Evolutionary conservation across 2,888 invertebrate species (phyloP), one percentile per base, ranked within the genome.

Genomic region (Lepidocyrtoides sp.): DNA sequence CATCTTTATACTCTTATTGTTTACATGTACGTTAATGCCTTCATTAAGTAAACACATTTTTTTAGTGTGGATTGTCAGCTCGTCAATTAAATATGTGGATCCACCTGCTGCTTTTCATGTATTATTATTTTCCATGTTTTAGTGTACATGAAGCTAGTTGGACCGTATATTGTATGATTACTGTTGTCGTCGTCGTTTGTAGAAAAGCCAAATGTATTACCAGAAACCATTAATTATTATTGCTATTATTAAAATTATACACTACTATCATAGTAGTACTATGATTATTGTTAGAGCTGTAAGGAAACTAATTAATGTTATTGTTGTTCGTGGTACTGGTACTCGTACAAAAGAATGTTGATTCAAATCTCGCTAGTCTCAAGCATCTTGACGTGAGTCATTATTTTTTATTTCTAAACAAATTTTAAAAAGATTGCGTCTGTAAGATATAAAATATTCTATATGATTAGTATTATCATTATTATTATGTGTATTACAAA

Each of bases 351-450:
- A 84, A 54, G 69, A 84, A 44, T 83, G 20, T 83, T 66, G 48
- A 48, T 83, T 66, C 63, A 66, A 63, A 87, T 87, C 87, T 87
- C 87, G 72, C 85, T 85, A 69, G 72, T 85, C 83, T 66, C 66
- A 48, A 54, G 54, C 77, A 77, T 57, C 60, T 60, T 81, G 36
- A 48, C 51, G 60, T 36, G 81, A 77, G 77, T 41, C 81, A 81
- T 44, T 51, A 41, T 60, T 60, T 60, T 81, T 81, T 57, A 81
- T 81, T 81, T 60, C 60, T 81, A 81, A 81, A 81, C 57, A 81
- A 54, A 51, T 2, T n/a, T 54, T 54, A 77, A 8, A 29, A 7
- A 12, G 10, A 77, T 48, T 54, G 51, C 51, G 14, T 77, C 23
- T 26, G 77, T 54, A 51, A 54, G 32, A 51, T 51, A 44, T 12